Conservation (phyloP, 2,113 vertebrate species). For the Ammospiza caudacuta region DNA sequence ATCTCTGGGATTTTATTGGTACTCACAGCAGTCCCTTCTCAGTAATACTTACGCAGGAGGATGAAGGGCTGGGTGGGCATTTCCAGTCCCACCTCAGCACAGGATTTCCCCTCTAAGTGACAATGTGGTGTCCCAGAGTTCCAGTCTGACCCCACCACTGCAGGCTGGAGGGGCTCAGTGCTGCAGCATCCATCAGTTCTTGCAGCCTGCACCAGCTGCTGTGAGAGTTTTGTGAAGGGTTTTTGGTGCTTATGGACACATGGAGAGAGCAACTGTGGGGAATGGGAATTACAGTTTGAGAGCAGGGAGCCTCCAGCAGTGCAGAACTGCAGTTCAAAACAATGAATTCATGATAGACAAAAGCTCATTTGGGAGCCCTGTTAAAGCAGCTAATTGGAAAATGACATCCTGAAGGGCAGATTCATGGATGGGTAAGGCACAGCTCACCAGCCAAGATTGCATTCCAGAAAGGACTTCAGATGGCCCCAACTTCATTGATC, state of each 20-base stretch:
- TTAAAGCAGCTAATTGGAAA: constrained; percentile 12
- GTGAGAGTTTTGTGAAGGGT: not conserved
- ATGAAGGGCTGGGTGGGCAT: not conserved
- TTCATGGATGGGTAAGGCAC: not conserved
- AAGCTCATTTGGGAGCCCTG: constrained; percentile 25
- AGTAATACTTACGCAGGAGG: not conserved
- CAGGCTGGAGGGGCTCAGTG: not conserved
- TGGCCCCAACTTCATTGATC: not conserved
- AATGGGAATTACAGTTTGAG: not conserved
- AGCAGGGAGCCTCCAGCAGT: not conserved
- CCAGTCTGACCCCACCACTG: not conserved
- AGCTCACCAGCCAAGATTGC: not conserved
- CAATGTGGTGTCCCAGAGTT: fast-evolving
- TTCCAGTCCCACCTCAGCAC: not conserved
- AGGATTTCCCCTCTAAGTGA: not conserved
- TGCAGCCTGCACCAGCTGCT: not conserved
- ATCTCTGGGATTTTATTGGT: not conserved
- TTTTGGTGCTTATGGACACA: not conserved
- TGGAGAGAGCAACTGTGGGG: not conserved
- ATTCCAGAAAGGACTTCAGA: constrained; percentile 29
- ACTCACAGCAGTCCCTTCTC: not conserved
- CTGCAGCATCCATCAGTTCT: not conserved
- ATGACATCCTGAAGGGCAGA: constrained; percentile 24
- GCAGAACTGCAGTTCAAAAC: not conserved
- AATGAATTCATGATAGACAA: not conserved